phyloP scores from a whole-genome alignment of 1,140 invertebrate species.

The Drosophila jambulina region DNA sequence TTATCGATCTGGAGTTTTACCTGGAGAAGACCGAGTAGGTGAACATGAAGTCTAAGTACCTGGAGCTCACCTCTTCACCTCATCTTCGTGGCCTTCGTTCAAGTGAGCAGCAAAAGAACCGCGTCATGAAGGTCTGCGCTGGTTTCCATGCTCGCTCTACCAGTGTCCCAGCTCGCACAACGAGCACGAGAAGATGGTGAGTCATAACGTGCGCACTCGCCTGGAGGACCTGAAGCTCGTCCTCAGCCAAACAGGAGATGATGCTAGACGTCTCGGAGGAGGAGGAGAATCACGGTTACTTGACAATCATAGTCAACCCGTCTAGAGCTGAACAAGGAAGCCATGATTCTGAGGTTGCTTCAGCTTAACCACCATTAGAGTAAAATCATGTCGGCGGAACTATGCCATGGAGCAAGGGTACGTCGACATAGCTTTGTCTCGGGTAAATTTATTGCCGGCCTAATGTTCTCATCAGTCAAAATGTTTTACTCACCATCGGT shows the following conservation, averaged over 20 bases:
- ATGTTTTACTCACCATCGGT: too few relatives aligned
- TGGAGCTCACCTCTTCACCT: constrained; percentile 97
- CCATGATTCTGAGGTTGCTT: too few relatives aligned
- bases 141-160: constrained; percentile 99
- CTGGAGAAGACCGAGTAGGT: constrained; percentile 97
- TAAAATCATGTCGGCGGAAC: too few relatives aligned
- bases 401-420: too few relatives aligned
- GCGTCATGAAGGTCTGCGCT: constrained; percentile 99
- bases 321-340: too few relatives aligned
- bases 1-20: constrained; percentile 93
- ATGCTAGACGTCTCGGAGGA: too few relatives aligned
- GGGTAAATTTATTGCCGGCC: too few relatives aligned
- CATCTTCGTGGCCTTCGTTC: constrained; percentile 98
- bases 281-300: too few relatives aligned
- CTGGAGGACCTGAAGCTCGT: constrained; percentile 98
- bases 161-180: constrained; percentile 96
- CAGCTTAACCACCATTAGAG: too few relatives aligned
- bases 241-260: constrained; percentile 98
- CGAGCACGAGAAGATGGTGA: constrained; percentile 97
- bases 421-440: too few relatives aligned
- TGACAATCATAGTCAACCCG: too few relatives aligned
- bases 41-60: constrained; percentile 96
- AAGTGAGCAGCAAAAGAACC: constrained; percentile 98
- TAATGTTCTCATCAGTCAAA: too few relatives aligned
- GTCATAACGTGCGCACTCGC: constrained; percentile 96